These are phyloP conservation scores for Mormyrus lacerda DNA, from an alignment of 2,113 vertebrate species.

Conservation along the genomic window DNA sequence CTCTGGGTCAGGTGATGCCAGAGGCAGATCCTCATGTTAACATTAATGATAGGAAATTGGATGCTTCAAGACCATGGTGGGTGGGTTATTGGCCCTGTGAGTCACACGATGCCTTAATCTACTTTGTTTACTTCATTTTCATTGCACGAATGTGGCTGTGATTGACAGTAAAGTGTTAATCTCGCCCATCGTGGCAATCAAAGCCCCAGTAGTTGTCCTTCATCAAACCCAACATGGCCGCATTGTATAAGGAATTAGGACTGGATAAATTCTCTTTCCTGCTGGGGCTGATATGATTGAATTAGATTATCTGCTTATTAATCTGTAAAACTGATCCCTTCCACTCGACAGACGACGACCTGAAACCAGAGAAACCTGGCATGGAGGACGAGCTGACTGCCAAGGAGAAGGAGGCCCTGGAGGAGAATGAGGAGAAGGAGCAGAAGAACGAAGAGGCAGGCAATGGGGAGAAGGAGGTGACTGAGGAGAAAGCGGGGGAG, in stretches of 20 bases:
- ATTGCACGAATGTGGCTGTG: not conserved
- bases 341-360: slow-evolving; percentile 51
- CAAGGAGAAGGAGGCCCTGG: slow-evolving; percentile 58
- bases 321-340: not conserved
- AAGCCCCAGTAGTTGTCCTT: not conserved
- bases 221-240: not conserved
- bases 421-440: slow-evolving; percentile 60
- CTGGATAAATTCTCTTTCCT: not conserved
- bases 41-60: not conserved
- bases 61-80: not conserved
- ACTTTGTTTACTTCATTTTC: not conserved
- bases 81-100: not conserved
- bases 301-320: not conserved
- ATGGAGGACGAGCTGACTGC: slow-evolving; percentile 54
- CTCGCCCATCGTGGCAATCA: not conserved
- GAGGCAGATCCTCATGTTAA: not conserved
- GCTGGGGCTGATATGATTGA: not conserved
- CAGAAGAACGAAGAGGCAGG: slow-evolving; percentile 43
- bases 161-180: not conserved
- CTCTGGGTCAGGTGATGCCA: not conserved
- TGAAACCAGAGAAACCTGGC: slow-evolving; percentile 51
- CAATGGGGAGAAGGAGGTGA: slow-evolving; percentile 39
- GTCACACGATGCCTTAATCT: not conserved
- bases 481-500: slow-evolving; percentile 34
- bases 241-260: not conserved